phyloP scores from a whole-genome alignment of 2,888 invertebrate species.

The Globia sparganii region DNA sequence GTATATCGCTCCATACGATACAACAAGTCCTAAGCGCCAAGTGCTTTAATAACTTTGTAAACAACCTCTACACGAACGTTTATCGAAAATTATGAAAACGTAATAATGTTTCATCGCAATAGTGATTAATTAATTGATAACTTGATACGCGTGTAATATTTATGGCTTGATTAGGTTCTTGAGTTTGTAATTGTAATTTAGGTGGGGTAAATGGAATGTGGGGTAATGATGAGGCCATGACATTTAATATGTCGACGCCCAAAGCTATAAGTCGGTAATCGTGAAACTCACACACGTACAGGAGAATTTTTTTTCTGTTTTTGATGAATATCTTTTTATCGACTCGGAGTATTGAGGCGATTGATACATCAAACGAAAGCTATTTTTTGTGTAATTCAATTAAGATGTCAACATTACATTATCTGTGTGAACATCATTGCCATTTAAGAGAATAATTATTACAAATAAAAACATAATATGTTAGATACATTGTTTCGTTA shows the following conservation, averaged over 20 bases:
- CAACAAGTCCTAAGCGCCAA: constrained; percentile 26
- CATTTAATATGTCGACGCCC: constrained; percentile 33
- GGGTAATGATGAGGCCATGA: constrained; percentile 23
- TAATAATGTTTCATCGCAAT: constrained; percentile 59
- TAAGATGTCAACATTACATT: no score
- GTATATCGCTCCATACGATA: constrained; percentile 27
- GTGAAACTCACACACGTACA: no score
- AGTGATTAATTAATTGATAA: constrained; percentile 64
- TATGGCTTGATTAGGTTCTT: constrained; percentile 54
- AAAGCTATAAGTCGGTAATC: no score
- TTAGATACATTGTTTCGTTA: no score
- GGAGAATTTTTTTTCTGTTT: no score
- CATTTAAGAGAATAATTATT: no score
- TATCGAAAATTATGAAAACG: constrained; percentile 64
- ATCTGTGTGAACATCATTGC: no score
- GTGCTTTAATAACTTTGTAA: constrained; percentile 43
- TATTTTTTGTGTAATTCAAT: no score
- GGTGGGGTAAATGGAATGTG: constrained; percentile 22
- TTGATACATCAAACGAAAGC: no score
- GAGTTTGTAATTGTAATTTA: constrained; percentile 50
- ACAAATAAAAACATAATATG: no score
- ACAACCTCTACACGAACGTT: constrained; percentile 38
- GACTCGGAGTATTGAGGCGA: no score
- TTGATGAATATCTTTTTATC: no score
- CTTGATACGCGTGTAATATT: constrained; percentile 53